Evolutionary conservation across 2,113 vertebrate genomes (phyloP), one percentile per base, ranked within the genome.

Genomic region (Albula glossodonta): DNA sequence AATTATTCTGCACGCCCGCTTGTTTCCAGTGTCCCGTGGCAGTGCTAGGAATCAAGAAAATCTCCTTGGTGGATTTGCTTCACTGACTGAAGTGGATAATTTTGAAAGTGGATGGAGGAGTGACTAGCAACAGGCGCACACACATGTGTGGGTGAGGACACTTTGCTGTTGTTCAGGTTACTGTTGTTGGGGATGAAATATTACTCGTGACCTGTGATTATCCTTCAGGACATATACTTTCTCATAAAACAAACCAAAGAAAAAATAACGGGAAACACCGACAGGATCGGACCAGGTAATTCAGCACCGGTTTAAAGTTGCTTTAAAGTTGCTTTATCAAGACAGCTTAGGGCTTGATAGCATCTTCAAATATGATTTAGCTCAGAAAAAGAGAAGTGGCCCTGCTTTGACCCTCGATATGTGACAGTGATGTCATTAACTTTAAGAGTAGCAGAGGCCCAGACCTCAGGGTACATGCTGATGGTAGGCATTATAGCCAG

Each of bases 1-100:
- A 93, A 93, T 92, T 90, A 92, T 90, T 91, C 87, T 89, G 89
- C 85, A 89, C 88, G 85, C 84, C 91, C 78, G 19, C 83, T 92
- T 90, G 90, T 87, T 93, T 89, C 88, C 87, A 87, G 85, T 92
- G 84, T 90, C 91, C 88, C 82, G 83, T 88, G 87, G 87, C 86
- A 80, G 87, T 86, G 88, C 60, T 84, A 84, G 52, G 86, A 92
- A 90, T 92, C 90, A 93, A 93, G 90, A 86, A 88, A 90, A 91
- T 92, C 87, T 92, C 89, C 88, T 89, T 79, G 48, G 88, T 90
- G 91, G 89, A 90, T 87, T 77, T 89, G 88, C 89, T 91, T 90
- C 88, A 88, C 87, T 87, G 87, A 91, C 87, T 88, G 87, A 89
- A 87, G 84, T 85, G 80, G 51, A 86, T 85, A 84, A 80, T 87